Evolutionary conservation across 2,888 invertebrate genomes (phyloP).

Genomic region (Acanthopleura granulata): DNA sequence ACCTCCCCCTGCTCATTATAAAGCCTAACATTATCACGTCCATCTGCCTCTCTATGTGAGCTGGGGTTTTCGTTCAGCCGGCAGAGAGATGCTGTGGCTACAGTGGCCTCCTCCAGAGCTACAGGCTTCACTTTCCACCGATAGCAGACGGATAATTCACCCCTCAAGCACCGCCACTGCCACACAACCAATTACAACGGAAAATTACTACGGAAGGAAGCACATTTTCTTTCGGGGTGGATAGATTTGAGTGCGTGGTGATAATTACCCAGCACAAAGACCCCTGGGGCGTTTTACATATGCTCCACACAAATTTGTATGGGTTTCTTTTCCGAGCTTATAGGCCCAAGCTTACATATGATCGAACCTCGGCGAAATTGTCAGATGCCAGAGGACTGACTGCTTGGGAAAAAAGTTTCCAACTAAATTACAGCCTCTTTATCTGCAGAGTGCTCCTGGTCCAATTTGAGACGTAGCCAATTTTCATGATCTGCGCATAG

Average conservation of each 20-base stretch:
- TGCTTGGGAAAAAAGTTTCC: neutral
- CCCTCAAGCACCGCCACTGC: neutral
- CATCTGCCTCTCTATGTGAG: too few relatives aligned
- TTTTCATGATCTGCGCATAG: neutral
- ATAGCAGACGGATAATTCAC: too few relatives aligned
- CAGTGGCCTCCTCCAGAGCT: too few relatives aligned
- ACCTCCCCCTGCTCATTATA: too few relatives aligned
- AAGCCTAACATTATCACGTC: too few relatives aligned
- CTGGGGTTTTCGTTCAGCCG: too few relatives aligned
- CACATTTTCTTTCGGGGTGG: neutral
- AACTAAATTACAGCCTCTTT: neutral
- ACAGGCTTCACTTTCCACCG: too few relatives aligned
- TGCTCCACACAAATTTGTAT: neutral
- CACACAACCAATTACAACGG: slow-evolving; percentile 10
- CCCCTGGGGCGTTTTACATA: slow-evolving; percentile 17
- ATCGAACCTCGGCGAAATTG: neutral
- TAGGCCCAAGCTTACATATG: neutral
- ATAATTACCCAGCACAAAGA: slow-evolving; percentile 2
- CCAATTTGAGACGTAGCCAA: neutral
- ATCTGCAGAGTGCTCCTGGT: too few relatives aligned
- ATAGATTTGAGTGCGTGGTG: neutral
- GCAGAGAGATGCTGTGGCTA: too few relatives aligned
- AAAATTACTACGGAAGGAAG: slow-evolving; percentile 7
- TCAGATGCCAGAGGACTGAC: neutral
- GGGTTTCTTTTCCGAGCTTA: neutral